Evolutionary conservation across 2,113 vertebrate species (phyloP), one percentile per base, ranked within the genome.

Genomic region (Silurus asotus): DNA sequence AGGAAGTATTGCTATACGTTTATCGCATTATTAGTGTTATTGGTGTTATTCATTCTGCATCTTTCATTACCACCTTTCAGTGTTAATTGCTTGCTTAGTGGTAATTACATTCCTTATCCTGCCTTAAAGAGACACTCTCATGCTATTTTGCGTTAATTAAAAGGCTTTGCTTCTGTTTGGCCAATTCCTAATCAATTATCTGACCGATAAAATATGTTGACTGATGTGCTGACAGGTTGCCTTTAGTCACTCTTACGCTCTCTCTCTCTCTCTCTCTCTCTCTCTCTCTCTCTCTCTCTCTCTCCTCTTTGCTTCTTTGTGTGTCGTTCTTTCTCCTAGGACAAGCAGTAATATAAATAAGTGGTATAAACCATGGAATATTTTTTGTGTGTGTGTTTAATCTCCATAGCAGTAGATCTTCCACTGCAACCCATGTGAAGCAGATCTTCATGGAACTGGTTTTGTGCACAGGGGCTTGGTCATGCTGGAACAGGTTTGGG

Each of bases 61-160:
- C 55, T 62, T 86, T 77, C 62, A 37, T 69, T 74, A 11, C 61
- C 55, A 62, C 64, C 53, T 87, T 64, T 19, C 15, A 20, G 48
- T 77, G 80, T 62, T 89, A 88, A 91, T 88, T 89, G 90, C 82
- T 89, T 86, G 79, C 90, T 85, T 87, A 70, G 55, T 89, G 82
- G 84, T 90, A 90, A 90, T 91, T 88, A 89, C 86, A 86, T 88
- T 58, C 85, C 83, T 89, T 86, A 85, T 84, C 62, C 48, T 64
- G 62, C 88, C 83, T 89, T 89, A 88, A 89, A 85, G 88, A 88
- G 88, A 90, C 89, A 84, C 70, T 20, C 20, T 20, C 70, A 6
- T 79, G 62, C 72, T 79, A 65, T 80, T 82, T 81, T 59, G 64
- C 62, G 79, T 87, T 87, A 90, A 91, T 90, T 90, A 91, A 90